Conservation (phyloP, 2,797 vertebrate genomes). For the Macrochelys suwanniensis region DNA sequence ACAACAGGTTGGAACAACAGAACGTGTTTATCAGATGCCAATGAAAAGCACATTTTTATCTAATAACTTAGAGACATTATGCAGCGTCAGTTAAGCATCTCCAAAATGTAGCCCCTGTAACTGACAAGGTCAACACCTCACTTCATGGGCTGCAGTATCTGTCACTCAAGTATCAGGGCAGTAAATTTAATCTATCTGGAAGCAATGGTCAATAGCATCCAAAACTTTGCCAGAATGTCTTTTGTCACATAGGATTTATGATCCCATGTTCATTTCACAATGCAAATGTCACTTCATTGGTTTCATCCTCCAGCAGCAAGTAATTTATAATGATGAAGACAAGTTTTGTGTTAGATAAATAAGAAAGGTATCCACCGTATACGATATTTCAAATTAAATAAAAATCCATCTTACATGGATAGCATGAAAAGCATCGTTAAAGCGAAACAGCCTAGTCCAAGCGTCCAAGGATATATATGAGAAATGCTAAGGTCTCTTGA, state of each 20-base stretch:
- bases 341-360: neutral
- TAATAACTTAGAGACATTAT: neutral
- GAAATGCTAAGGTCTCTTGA: neutral
- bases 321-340: constrained; percentile 66
- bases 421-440: constrained; percentile 16
- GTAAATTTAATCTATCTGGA: constrained; percentile 35
- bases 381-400: constrained; percentile 34
- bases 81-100: neutral
- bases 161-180: neutral
- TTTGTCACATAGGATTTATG: constrained; percentile 60
- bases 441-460: neutral
- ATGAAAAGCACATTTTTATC: neutral
- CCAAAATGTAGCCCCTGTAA: constrained; percentile 25
- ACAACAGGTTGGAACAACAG: neutral
- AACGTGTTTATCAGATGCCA: neutral
- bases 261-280: constrained; percentile 18
- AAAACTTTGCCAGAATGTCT: constrained; percentile 39
- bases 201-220: constrained; percentile 31
- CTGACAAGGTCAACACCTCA: constrained; percentile 49
- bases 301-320: constrained; percentile 42
- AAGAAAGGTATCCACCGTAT: neutral
- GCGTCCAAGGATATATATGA: neutral
- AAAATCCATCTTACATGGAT: constrained; percentile 4
- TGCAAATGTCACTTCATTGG: constrained; percentile 30
- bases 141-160: neutral